A percentile compares a stretch with the other conserved stretches of the same genome.
Evolutionary conservation across 2,113 vertebrate species (phyloP).

Genomic region (Scopus umbretta): DNA sequence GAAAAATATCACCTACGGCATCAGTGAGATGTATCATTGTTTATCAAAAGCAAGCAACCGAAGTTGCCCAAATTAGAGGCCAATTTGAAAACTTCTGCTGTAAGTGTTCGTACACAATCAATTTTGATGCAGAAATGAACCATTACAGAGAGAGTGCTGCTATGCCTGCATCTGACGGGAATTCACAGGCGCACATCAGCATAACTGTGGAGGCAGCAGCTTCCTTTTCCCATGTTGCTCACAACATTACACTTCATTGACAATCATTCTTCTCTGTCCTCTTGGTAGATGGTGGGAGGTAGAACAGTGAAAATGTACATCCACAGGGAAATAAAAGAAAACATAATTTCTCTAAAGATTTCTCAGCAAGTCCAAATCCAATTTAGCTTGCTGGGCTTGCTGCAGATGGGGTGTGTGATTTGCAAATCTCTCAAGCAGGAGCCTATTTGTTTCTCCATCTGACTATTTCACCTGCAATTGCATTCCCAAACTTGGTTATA

Average conservation of each 20-base stretch:
- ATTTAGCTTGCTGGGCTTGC: background rate
- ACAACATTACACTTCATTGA: background rate
- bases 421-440: slow-evolving; percentile 9
- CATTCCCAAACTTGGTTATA: background rate
- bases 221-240: background rate
- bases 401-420: background rate
- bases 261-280: background rate
- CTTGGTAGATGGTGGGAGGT: background rate
- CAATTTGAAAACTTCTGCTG: background rate
- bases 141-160: background rate
- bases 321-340: slow-evolving; percentile 35
- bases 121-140: background rate
- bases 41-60: background rate
- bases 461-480: background rate
- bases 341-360: slow-evolving; percentile 5
- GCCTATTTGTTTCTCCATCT: background rate
- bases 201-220: background rate
- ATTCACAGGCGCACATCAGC: background rate
- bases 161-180: background rate
- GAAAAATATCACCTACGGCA: background rate
- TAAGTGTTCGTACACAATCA: background rate
- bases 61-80: background rate
- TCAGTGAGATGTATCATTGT: background rate
- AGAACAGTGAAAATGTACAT: background rate
- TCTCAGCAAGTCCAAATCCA: background rate